Conservation (phyloP, 2,797 vertebrate species). For the Argyrosomus regius region DNA sequence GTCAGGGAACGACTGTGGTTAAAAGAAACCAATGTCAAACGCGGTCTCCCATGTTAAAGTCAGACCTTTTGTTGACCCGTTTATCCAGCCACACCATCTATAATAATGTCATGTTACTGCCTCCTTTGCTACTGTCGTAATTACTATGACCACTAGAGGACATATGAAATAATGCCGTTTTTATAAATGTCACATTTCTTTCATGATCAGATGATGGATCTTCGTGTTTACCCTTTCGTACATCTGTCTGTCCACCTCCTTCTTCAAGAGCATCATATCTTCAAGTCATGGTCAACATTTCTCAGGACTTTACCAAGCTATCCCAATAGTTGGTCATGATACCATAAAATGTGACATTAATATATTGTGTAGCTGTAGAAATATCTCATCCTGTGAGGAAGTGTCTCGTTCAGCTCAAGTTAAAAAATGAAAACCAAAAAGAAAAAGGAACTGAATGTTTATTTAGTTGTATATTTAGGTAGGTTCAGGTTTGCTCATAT, state of each 20-base stretch:
- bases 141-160: not conserved
- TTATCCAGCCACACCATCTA: not conserved
- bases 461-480: not conserved
- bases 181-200: too few relatives aligned
- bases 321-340: not conserved
- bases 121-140: not conserved
- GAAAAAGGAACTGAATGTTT: not conserved
- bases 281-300: not conserved
- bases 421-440: not conserved
- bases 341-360: not conserved
- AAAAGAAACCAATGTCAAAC: not conserved
- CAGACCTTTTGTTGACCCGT: not conserved
- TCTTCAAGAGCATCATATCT: not conserved
- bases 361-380: not conserved
- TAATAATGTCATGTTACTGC: not conserved
- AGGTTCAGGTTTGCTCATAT: not conserved
- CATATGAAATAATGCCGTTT: too few relatives aligned
- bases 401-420: not conserved
- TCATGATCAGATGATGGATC: not conserved
- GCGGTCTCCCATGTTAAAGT: not conserved
- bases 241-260: not conserved
- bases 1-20: not conserved
- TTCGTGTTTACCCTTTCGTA: not conserved
- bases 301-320: not conserved
- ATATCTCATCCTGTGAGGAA: constrained; percentile 1